Conservation (phyloP, 2,888 invertebrate genomes). For the Caenorhabditis sp. region DNA sequence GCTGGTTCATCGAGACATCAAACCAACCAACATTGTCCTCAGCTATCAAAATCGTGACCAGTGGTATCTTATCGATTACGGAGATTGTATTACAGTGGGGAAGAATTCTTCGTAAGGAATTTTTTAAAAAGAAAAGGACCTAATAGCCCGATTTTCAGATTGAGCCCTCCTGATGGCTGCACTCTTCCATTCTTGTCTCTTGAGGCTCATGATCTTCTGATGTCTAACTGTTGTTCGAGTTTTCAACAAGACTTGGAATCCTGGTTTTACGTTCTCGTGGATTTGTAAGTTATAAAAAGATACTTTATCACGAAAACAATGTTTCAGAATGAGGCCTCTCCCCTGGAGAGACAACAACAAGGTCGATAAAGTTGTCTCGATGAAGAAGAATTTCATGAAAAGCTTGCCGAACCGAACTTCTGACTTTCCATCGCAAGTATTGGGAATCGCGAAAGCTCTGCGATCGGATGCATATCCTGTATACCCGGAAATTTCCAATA, state of each 20-base stretch:
- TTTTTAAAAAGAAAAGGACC: no score
- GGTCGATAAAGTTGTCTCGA: conserved; percentile 8
- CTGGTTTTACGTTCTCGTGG: conserved; percentile 60
- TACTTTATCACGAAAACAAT: no score
- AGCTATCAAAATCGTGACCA: conserved; percentile 51
- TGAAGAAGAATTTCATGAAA: conserved; percentile 31
- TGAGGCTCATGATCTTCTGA: conserved; percentile 49
- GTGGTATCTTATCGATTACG: conserved; percentile 59
- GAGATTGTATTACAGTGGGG: conserved; percentile 38
- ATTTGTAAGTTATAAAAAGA: conserved; percentile 58
- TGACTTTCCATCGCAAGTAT: conserved; percentile 31
- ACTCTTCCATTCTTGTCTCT: conserved; percentile 54
- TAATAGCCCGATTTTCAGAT: conserved; percentile 7
- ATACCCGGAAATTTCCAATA: conserved; percentile 36
- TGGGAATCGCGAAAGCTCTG: conserved; percentile 23
- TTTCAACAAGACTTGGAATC: conserved; percentile 56
- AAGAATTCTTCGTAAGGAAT: conserved; percentile 20
- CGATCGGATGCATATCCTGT: conserved; percentile 9
- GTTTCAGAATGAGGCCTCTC: conserved; percentile 27
- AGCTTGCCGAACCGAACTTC: not conserved
- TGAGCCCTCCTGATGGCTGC: conserved; percentile 60
- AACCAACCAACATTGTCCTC: conserved; percentile 56
- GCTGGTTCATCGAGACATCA: conserved; percentile 58
- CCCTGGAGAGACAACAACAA: conserved; percentile 20
- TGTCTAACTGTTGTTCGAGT: not conserved